Base-by-base conservation (phyloP, 1,140 invertebrate species). In the Anoplophora glabripennis region DNA sequence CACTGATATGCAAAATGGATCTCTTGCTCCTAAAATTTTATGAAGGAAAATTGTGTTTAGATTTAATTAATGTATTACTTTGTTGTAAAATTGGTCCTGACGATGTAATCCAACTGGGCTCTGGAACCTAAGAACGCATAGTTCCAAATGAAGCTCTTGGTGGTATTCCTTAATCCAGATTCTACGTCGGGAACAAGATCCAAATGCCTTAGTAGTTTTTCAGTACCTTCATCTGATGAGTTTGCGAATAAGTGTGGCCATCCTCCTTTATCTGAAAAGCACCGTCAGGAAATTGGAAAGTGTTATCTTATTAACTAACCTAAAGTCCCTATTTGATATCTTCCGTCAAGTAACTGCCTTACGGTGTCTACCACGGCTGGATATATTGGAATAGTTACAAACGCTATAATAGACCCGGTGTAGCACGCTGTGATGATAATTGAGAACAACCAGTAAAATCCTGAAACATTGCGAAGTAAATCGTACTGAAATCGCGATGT, bases 381-480 rank as follows among this genome's bases (percentile, higher is more conserved):
- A 75, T 83, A 88, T 0, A 83, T 78, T 0, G 88, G 87, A 49
- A 90, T 72, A 3, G 87, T 89, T 11, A 90, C 87, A 72, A 89
- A 90, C 0, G 88, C 87, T 69, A 90, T 89, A 18, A 90, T 89
- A 7, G 85, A 89, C 17, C 88, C 86, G 1, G 88, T 89, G 61
- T 90, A 90, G 65, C 86, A 87, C 28, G 88, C 85, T 0, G 87
- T 89, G 55, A 89, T 85, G 14, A 90, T 89, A 18, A 89, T 89
- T 1, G 87, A 89, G 65, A 90, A 90, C 1, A 88, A 70, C 88
- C 88, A 90, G 69, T 90, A 90, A 65, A 84, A 82, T 38, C 83
- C 85, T 86, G 57, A 77, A 72, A 63, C 57, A n/a, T n/a, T n/a
- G n/a, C n/a, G n/a, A n/a, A n/a, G n/a, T n/a, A n/a, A n/a, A n/a